Conservation (phyloP, 2,888 invertebrate genomes). For the Microchrysa polita region DNA sequence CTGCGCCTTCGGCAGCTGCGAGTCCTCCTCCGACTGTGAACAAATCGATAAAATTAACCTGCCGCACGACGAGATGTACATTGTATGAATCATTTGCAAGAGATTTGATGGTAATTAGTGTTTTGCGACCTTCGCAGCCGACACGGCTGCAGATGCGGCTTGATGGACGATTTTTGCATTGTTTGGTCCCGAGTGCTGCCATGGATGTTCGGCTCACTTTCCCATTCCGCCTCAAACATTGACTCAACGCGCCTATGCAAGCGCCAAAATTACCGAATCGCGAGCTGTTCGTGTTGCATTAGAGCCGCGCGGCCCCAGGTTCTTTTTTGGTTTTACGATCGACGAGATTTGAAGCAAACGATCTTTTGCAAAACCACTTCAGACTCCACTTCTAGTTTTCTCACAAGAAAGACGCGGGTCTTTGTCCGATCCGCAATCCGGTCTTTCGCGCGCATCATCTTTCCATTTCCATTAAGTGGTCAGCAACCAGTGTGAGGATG, state of each 20-base stretch:
- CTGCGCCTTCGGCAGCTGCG: not conserved
- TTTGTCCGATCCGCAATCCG: not conserved
- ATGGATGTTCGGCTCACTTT: constrained; percentile 4
- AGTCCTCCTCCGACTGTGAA: constrained; percentile 10
- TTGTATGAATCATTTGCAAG: constrained; percentile 25
- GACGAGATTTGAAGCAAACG: constrained; percentile 1
- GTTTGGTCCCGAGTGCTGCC: not conserved
- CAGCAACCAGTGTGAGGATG: constrained; percentile 4
- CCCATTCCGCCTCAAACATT: constrained; percentile 1
- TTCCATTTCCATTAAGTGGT: too few species aligned
- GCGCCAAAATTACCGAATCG: constrained; percentile 29
- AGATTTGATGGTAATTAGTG: constrained; percentile 18
- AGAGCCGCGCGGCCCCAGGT: constrained; percentile 16
- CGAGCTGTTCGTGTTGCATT: not conserved
- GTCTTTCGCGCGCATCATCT: too few species aligned
- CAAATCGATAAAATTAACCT: constrained; percentile 39
- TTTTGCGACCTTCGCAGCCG: constrained; percentile 24
- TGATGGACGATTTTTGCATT: constrained; percentile 1
- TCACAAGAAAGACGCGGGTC: not conserved
- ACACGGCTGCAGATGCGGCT: too few species aligned
- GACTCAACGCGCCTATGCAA: not conserved
- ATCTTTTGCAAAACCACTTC: not conserved
- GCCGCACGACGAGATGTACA: constrained; percentile 17
- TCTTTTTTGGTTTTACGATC: too few species aligned
- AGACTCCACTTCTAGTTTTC: not conserved